These are phyloP conservation scores for Berghia stephanieae DNA, from an alignment of 1,140 invertebrate species.

Conservation along the genomic window DNA sequence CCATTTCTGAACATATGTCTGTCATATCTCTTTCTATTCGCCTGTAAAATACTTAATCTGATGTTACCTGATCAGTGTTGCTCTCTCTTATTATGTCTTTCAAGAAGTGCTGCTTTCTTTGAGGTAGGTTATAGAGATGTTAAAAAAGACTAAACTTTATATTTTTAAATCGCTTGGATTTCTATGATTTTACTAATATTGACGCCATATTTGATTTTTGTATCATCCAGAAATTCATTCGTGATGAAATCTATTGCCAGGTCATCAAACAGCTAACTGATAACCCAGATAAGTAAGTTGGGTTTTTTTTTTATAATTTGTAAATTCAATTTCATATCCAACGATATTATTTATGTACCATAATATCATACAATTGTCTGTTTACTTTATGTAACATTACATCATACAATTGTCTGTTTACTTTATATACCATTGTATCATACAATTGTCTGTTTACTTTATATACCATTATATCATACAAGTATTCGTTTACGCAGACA, in stretches of 20 bases:
- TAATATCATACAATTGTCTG: too few species aligned
- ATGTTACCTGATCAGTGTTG: too few species aligned
- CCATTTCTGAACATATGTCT: too few species aligned
- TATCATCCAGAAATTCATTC: slow-evolving; percentile 44
- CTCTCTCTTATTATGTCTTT: too few species aligned
- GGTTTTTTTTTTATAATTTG: too few species aligned
- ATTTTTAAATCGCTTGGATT: background rate
- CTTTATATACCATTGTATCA: background rate
- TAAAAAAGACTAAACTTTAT: background rate
- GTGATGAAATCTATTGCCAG: slow-evolving; percentile 54
- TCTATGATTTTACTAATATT: background rate
- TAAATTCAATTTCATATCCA: too few species aligned
- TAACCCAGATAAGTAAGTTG: slow-evolving; percentile 50
- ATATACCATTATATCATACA: background rate
- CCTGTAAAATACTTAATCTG: too few species aligned
- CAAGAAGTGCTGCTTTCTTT: too few species aligned
- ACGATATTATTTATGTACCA: too few species aligned
- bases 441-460: background rate
- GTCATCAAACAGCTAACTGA: slow-evolving; percentile 54
- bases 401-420: background rate
- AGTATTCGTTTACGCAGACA: background rate
- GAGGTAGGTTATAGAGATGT: too few species aligned
- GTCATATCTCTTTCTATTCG: too few species aligned
- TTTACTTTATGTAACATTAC: too few species aligned
- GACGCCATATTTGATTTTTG: background rate